phyloP scores from a whole-genome alignment of 2,888 invertebrate species.

The Oligia latruncula region DNA sequence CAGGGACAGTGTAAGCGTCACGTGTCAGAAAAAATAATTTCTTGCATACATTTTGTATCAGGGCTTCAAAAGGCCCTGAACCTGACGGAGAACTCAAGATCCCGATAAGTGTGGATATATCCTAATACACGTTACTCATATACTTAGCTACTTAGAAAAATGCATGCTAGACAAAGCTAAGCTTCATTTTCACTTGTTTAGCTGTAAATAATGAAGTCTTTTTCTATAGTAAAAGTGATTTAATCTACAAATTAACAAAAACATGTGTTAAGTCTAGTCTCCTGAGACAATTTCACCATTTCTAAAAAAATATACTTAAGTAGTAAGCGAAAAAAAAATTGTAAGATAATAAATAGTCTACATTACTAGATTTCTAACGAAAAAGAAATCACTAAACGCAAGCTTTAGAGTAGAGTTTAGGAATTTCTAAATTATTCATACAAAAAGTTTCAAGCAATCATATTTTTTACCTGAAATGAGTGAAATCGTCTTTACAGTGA shows the following conservation, averaged over 20 bases:
- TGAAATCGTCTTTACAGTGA: conserved; percentile 25
- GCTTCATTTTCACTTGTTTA: conserved; percentile 21
- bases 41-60: neutral
- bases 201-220: neutral
- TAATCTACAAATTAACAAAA: conserved; percentile 2
- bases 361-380: neutral
- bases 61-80: neutral
- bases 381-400: neutral
- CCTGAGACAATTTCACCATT: neutral
- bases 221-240: neutral
- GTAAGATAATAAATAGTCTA: neutral
- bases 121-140: neutral
- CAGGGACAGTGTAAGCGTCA: neutral
- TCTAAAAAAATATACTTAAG: neutral
- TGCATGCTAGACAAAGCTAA: conserved; percentile 28
- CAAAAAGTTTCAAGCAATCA: conserved; percentile 26
- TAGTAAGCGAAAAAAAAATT: neutral
- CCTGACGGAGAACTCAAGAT: neutral
- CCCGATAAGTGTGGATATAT: neutral
- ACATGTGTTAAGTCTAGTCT: too few relatives aligned
- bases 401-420: neutral
- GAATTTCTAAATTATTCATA: neutral
- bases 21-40: neutral
- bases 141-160: neutral
- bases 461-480: conserved; percentile 16